Evolutionary conservation across 1,140 invertebrate genomes (phyloP).

Genomic region (Pissodes strobi): DNA sequence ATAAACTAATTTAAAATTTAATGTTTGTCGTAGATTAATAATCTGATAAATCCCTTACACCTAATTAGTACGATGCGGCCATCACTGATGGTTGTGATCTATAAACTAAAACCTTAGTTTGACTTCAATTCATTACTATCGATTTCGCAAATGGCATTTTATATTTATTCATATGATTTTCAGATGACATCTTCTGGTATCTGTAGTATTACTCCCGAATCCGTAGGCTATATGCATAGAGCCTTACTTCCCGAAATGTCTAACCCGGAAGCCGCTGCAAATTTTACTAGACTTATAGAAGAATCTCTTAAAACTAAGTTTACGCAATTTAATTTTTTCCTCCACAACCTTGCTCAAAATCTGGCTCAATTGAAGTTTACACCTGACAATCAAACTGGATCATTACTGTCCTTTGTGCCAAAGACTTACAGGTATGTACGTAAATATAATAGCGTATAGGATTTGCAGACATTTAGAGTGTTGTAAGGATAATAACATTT

Average conservation of each 20-base stretch:
- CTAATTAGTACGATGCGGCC: too few species aligned
- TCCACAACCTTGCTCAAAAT: slow-evolving; percentile 92
- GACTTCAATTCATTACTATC: too few species aligned
- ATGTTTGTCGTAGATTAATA: too few species aligned
- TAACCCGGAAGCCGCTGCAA: slow-evolving; percentile 92
- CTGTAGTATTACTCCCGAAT: slow-evolving; percentile 88
- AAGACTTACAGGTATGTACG: slow-evolving; percentile 85
- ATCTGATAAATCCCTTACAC: too few species aligned
- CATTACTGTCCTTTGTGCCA: slow-evolving; percentile 91
- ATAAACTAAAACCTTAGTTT: too few species aligned
- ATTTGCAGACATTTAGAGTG: too few species aligned
- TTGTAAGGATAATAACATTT: too few species aligned
- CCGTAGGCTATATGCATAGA: slow-evolving; percentile 89
- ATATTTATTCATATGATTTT: too few species aligned
- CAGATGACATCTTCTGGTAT: slow-evolving; percentile 95
- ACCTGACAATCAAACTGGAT: slow-evolving; percentile 79
- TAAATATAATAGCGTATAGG: not conserved
- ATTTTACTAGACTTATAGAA: slow-evolving; percentile 91
- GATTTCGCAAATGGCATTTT: too few species aligned
- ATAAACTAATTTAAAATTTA: too few species aligned
- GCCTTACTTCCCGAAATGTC: slow-evolving; percentile 83
- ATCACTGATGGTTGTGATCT: too few species aligned
- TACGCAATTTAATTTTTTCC: slow-evolving; percentile 96
- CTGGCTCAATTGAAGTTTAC: slow-evolving; percentile 91
- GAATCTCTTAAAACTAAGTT: slow-evolving; percentile 85